A percentile compares a stretch with the other conserved stretches of the same genome.
phyloP scores from a whole-genome alignment of 2,888 invertebrate species.

The Papilio elwesi region DNA sequence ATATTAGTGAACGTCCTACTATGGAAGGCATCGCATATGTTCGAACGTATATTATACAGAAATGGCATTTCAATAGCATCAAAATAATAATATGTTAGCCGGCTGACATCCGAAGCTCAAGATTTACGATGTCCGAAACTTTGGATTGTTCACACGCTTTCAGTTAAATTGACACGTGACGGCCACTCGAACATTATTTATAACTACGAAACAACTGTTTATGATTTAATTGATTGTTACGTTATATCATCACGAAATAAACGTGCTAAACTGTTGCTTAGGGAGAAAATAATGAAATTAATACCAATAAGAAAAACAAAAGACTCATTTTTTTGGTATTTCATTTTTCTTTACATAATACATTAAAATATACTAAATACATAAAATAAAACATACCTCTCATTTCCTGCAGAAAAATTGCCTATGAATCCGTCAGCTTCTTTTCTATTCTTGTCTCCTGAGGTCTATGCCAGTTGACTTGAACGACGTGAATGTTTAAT shows the following conservation, averaged over 20 bases:
- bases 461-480: neutral
- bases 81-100: conserved; percentile 62
- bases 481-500: neutral
- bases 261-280: no score
- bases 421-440: no score
- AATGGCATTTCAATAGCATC: conserved; percentile 74
- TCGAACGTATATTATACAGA: conserved; percentile 66
- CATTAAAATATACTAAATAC: no score
- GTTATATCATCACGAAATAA: neutral
- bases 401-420: no score
- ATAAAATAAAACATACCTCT: no score
- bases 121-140: conserved; percentile 61
- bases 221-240: neutral
- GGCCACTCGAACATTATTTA: conserved; percentile 15
- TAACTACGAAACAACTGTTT: neutral
- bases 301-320: no score
- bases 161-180: conserved; percentile 38
- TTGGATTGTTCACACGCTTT: conserved; percentile 63
- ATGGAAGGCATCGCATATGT: conserved; percentile 34
- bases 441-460: no score
- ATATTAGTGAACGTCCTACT: conserved; percentile 22
- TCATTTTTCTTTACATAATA: no score
- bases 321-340: no score
- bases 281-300: no score
- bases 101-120: conserved; percentile 53